Evolutionary conservation across 2,113 vertebrate species (phyloP), one percentile per base, ranked within the genome.

Genomic region (Protomyctophum bolini): DNA sequence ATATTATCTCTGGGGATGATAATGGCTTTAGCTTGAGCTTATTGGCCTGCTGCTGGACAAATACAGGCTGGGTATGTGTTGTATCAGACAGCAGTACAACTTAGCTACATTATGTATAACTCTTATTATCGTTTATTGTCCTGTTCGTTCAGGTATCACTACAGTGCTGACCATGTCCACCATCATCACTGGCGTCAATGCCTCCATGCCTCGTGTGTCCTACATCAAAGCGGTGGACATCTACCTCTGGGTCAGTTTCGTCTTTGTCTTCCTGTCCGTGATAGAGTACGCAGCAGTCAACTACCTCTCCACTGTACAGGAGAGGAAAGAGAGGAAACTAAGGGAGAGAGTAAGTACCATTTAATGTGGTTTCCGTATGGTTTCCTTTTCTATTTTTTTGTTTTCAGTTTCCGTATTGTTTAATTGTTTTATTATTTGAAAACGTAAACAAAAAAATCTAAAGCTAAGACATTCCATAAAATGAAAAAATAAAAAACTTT

Each of bases 181-280:
- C 0, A 97, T 97, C 90, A 97, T 96, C 90, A 98, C 96, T 0
- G 97, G 97, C 0, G 96, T 99, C 78, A 99, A 99, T 0, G 97
- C 97, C 75, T 98, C 97, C 81, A 99, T 99, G 97, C 97, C 97
- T 2, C 93, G 96, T 0, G 97, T 99, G 8, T 99, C 97, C 85
- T 99, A 99, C 93, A 95, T 98, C 89, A 97, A 98, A 90, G 97
- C 98, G 0, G 97, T 99, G 91, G 97, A 99, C 90, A 95, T 99
- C 83, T 97, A 97, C 91, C 94, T 99, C 66, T 98, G 97, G 97
- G 96, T 98, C 92, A 99, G 97, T 86, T 99, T 99, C 56, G 97
- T 99, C 73, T 99, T 99, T 4, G 97, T 99, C 81, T 99, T 99
- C 88, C 95, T 99, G 56, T 99, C 97, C 0, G 97, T 99, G 83